phyloP scores from a whole-genome alignment of 2,888 invertebrate species.

The Pristionchus fissidentatus region DNA sequence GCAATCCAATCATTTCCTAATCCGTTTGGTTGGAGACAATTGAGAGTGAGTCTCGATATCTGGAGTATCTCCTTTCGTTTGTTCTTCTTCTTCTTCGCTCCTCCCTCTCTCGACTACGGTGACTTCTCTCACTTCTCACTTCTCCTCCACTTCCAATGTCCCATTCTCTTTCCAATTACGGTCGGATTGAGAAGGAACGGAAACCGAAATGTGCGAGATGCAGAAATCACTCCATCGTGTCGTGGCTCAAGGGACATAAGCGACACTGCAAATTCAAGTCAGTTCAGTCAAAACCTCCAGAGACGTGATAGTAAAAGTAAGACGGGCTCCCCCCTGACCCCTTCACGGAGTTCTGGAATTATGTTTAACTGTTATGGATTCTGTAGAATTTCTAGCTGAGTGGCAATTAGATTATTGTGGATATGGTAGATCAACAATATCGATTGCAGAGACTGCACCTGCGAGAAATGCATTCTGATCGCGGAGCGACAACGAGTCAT shows the following conservation, averaged over 20 bases:
- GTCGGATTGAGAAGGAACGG: slow-evolving; percentile 61
- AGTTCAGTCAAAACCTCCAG: slow-evolving; percentile 38
- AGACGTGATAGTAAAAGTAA: no score
- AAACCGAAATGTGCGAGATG: slow-evolving; percentile 79
- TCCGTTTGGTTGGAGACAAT: background rate
- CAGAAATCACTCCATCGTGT: slow-evolving; percentile 96
- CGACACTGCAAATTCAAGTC: slow-evolving; percentile 91
- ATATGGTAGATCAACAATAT: no score
- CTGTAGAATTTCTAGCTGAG: background rate
- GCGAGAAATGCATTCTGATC: slow-evolving; percentile 97
- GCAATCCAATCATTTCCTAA: background rate
- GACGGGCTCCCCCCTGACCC: no score
- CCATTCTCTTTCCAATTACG: slow-evolving; percentile 33
- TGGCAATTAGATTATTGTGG: no score
- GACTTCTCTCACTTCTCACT: background rate
- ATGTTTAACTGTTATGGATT: background rate
- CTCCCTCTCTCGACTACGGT: slow-evolving; percentile 40
- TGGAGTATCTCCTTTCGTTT: slow-evolving; percentile 41
- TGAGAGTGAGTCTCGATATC: slow-evolving; percentile 25
- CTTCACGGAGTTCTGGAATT: background rate
- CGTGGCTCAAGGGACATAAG: slow-evolving; percentile 87
- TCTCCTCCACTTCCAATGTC: slow-evolving; percentile 25
- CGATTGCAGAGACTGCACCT: slow-evolving; percentile 87
- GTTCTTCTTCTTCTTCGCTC: slow-evolving; percentile 25
- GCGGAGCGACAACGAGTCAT: slow-evolving; percentile 97